Conservation (phyloP, 2,888 invertebrate species). For the Callyntrura sp. region DNA sequence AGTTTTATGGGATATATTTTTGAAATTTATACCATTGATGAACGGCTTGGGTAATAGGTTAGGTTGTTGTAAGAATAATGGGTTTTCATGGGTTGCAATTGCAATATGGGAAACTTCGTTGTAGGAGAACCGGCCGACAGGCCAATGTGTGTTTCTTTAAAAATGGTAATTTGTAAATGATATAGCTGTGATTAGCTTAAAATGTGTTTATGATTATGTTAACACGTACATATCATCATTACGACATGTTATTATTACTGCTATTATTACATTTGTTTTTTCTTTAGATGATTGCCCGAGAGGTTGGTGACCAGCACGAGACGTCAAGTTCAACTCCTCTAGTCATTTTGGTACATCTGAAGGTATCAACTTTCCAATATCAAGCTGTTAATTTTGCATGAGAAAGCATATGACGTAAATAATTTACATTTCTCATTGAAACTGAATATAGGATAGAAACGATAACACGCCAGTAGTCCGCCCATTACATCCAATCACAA, state of each 20-base stretch:
- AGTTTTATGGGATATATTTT: slow-evolving; percentile 31
- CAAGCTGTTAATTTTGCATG: not conserved
- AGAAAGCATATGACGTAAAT: not conserved
- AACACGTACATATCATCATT: slow-evolving; percentile 56
- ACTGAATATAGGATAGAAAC: slow-evolving; percentile 89
- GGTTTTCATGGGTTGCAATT: not conserved
- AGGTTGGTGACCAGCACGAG: slow-evolving; percentile 88
- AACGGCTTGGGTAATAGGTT: slow-evolving; percentile 22
- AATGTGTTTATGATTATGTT: slow-evolving; percentile 71
- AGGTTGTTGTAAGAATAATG: slow-evolving; percentile 23
- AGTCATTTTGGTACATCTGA: slow-evolving; percentile 89
- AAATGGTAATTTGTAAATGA: slow-evolving; percentile 69
- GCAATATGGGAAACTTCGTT: not conserved
- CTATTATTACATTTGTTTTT: slow-evolving; percentile 16
- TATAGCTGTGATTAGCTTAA: slow-evolving; percentile 64
- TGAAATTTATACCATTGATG: slow-evolving; percentile 23
- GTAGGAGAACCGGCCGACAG: slow-evolving; percentile 29
- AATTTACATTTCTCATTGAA: not conserved
- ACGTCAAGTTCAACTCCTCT: slow-evolving; percentile 93
- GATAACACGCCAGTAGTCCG: slow-evolving; percentile 94
- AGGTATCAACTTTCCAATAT: slow-evolving; percentile 46
- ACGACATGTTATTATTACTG: slow-evolving; percentile 31
- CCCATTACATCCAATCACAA: slow-evolving; percentile 92
- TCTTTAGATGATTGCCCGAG: slow-evolving; percentile 91
- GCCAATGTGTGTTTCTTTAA: slow-evolving; percentile 25